phyloP scores from a whole-genome alignment of 64 coral and sea anemone genomes.

The Acropora tenuis region DNA sequence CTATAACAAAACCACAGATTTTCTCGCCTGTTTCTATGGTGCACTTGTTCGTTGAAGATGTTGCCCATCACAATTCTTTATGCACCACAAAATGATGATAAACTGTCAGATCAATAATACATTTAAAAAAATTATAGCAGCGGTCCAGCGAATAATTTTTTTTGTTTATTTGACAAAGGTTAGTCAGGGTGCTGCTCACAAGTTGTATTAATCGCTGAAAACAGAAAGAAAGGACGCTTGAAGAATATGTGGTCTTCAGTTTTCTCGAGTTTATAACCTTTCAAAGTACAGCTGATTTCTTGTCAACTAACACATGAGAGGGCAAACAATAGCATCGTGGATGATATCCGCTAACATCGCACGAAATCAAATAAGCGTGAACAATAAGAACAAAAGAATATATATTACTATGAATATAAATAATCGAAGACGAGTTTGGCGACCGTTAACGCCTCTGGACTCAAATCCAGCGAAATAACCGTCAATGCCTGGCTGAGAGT shows the following conservation, averaged over 20 bases:
- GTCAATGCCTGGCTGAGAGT: conserved; percentile 2
- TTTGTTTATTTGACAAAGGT: background rate
- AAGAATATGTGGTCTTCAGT: background rate
- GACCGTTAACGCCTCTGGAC: conserved; percentile 13
- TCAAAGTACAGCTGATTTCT: conserved; percentile 23
- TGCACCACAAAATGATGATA: background rate
- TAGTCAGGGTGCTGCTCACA: background rate
- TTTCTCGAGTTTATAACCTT: background rate
- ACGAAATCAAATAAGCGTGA: conserved; percentile 41
- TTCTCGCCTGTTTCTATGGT: background rate
- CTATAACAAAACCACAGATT: background rate
- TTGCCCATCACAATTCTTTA: background rate
- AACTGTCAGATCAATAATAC: background rate
- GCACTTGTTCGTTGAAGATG: conserved; percentile 5
- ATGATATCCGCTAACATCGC: background rate
- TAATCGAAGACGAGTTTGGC: background rate
- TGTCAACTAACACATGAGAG: no score
- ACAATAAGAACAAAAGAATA: conserved; percentile 56
- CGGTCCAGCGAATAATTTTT: background rate
- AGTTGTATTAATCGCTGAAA: background rate
- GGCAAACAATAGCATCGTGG: conserved; percentile 1
- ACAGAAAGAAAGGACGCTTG: background rate
- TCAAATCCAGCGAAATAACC: conserved; percentile 11
- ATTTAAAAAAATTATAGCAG: background rate
- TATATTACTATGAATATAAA: conserved; percentile 5